Evolutionary conservation across 2,113 vertebrate species (phyloP), one percentile per base, ranked within the genome.

Genomic region (Argyrosomus japonicus): DNA sequence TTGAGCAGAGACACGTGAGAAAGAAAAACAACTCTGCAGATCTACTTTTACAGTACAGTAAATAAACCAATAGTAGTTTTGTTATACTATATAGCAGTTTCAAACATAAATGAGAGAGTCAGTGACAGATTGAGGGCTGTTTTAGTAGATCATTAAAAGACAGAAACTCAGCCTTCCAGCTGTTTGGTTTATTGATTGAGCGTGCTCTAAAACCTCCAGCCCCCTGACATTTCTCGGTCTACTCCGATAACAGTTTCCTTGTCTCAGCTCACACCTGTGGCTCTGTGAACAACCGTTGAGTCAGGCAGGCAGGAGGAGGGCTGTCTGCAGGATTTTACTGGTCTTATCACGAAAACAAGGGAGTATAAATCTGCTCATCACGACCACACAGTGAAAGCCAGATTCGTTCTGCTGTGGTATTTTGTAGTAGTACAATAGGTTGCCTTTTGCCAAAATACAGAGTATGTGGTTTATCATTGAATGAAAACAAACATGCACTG

Each of bases 141-240:
- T 75, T 76, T 51, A 43, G 63, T 85, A 45, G 50, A 85, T 82
- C 50, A 83, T 85, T 73, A 79, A 79, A 61, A 21, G 43, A 74
- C 18, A 25, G 65, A 80, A 83, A 53, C 36, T 63, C 32, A 27
- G 51, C 54, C 29, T 18, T 69, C 4, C 57, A 78, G 60, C 58
- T 81, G 67, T 88, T 80, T 72, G 36, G 4, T 85, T 87, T 84
- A 86, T 81, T 69, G 88, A 88, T 72, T 82, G 48, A 79, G 48
- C 40, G 21, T 62, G 62, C 12, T 12, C 51, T 61, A 48, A 60
- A 75, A 72, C 51, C 48, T 57, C 32, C 47, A 18, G 56, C 51
- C 70, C 45, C 70, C 57, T 84, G 82, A 89, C 56, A 82, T 86
- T 88, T 83, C 23, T 45, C 62, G 13, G 23, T 65, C 58, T 48